phyloP scores from a whole-genome alignment of 2,797 vertebrate species.

The Rhabdomys pumilio region DNA sequence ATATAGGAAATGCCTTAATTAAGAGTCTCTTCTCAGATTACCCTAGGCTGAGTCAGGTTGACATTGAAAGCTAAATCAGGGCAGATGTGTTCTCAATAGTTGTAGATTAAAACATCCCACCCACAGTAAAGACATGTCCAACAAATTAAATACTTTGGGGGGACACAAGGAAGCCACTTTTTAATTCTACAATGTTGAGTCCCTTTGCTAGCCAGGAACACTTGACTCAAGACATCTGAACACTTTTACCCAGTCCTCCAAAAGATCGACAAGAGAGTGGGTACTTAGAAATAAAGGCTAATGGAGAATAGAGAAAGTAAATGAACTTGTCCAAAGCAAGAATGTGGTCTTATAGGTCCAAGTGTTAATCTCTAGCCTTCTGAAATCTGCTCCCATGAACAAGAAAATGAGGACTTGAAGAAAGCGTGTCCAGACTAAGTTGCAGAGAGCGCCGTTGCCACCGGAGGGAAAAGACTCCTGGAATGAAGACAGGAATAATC shows the following conservation, averaged over 20 bases:
- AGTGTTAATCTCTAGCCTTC: background rate
- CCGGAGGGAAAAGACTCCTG: conserved; percentile 19
- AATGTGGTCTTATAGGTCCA: conserved; percentile 33
- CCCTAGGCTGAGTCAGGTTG: background rate
- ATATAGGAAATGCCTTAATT: background rate
- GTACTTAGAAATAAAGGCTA: background rate
- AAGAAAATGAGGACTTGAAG: background rate
- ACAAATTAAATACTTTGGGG: background rate
- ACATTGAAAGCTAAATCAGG: background rate
- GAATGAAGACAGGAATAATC: background rate
- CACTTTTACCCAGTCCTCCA: conserved; percentile 54
- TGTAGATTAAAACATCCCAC: background rate
- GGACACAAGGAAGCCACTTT: background rate
- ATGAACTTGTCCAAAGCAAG: background rate
- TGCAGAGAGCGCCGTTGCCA: background rate
- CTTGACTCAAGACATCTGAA: conserved; percentile 1
- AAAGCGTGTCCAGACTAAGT: background rate
- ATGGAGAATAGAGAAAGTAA: background rate
- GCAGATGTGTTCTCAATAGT: background rate
- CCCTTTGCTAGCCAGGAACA: background rate
- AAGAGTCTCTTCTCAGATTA: background rate
- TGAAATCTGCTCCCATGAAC: background rate
- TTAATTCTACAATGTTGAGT: conserved; percentile 14
- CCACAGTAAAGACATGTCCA: background rate
- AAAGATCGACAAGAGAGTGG: background rate